Conservation (phyloP, 1,140 invertebrate genomes). For the Bombus difficillimus region DNA sequence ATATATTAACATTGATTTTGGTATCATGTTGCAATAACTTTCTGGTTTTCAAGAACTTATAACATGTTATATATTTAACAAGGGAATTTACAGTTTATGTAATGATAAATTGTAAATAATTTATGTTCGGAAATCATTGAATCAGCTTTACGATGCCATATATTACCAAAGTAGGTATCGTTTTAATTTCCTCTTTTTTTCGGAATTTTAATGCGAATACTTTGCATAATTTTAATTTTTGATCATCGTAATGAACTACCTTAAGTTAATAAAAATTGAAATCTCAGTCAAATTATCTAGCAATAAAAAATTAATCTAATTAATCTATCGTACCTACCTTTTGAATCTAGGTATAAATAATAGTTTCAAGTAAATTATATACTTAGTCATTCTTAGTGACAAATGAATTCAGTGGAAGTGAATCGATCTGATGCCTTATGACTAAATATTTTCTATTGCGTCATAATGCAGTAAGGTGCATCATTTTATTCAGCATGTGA, state of each 20-base stretch:
- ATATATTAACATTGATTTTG: constrained; percentile 13
- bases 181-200: constrained; percentile 15
- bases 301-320: constrained; percentile 74
- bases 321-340: constrained; percentile 69
- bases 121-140: constrained; percentile 58
- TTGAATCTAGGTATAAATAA: constrained; percentile 58
- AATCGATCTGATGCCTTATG: constrained; percentile 70
- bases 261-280: constrained; percentile 53
- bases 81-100: constrained; percentile 51
- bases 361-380: constrained; percentile 63
- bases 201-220: constrained; percentile 21
- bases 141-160: constrained; percentile 55
- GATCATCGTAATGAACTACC: constrained; percentile 3
- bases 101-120: constrained; percentile 71
- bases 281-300: constrained; percentile 78
- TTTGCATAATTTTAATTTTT: constrained; percentile 57
- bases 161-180: constrained; percentile 32
- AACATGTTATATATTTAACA: constrained; percentile 61
- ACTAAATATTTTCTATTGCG: constrained; percentile 69
- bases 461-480: constrained; percentile 69
- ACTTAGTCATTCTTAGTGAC: constrained; percentile 60
- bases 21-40: constrained; percentile 46
- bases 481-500: constrained; percentile 67
- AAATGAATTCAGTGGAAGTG: constrained; percentile 37
- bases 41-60: constrained; percentile 55